Evolutionary conservation across 2,113 vertebrate species (phyloP).

Genomic region (Phaetusa simplex): DNA sequence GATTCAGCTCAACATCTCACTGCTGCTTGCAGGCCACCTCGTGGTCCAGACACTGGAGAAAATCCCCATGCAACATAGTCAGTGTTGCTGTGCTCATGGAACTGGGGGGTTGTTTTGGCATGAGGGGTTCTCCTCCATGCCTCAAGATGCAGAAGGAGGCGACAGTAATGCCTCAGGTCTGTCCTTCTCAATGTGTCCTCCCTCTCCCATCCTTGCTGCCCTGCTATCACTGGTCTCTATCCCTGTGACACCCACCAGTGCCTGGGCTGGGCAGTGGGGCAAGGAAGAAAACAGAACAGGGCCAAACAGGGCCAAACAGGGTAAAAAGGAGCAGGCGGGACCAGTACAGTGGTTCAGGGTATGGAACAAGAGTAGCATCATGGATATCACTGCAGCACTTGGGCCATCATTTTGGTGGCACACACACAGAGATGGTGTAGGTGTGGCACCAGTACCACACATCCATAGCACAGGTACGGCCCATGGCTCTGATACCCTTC

Average conservation of each 20-base stretch:
- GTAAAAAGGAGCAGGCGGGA: not conserved
- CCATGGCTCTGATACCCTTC: not conserved
- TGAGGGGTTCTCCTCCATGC: not conserved
- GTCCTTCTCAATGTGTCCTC: not conserved
- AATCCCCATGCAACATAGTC: not conserved
- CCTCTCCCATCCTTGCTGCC: not conserved
- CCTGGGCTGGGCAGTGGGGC: not conserved
- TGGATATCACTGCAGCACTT: not conserved
- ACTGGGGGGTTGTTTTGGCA: not conserved
- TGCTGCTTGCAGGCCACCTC: not conserved
- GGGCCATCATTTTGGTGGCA: not conserved
- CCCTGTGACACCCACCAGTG: not conserved
- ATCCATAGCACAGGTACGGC: fast-evolving
- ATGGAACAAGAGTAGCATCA: not conserved
- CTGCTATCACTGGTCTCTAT: not conserved
- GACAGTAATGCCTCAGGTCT: not conserved
- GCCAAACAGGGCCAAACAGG: no score
- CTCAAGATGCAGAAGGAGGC: not conserved
- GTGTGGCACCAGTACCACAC: not conserved
- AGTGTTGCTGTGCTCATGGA: not conserved
- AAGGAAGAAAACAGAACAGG: not conserved
- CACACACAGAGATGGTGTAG: fast-evolving
- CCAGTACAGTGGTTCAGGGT: no score
- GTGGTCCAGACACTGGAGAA: not conserved
- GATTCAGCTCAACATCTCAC: not conserved